Percentiles rank a stretch among this genome's conserved stretches.
Evolutionary conservation across 2,888 invertebrate species (phyloP).

Genomic region (Odontocolon sp.): DNA sequence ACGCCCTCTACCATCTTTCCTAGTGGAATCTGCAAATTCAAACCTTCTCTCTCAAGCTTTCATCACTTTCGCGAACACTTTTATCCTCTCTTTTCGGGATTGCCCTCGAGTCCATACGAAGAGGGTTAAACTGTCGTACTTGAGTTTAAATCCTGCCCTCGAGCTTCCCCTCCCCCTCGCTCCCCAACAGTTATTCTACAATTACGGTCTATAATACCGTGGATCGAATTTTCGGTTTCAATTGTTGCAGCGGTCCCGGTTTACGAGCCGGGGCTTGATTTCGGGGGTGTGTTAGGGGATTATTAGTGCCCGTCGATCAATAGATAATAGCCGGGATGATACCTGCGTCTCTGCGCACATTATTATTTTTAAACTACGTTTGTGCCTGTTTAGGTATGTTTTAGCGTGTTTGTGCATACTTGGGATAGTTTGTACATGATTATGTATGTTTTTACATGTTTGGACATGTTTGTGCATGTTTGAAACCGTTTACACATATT

Average conservation of each 20-base stretch:
- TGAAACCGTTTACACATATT: too few species aligned
- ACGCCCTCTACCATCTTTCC: constrained; percentile 19
- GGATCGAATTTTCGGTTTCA: constrained; percentile 48
- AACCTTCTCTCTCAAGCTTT: constrained; percentile 2
- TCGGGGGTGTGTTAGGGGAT: constrained; percentile 33
- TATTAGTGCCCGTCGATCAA: constrained; percentile 21
- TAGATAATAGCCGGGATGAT: constrained; percentile 2
- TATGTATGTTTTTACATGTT: too few species aligned
- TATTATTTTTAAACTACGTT: too few species aligned
- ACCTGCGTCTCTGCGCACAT: background rate
- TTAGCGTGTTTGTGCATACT: too few species aligned
- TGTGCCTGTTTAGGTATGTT: too few species aligned
- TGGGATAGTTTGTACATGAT: too few species aligned
- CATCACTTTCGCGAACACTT: constrained; percentile 26
- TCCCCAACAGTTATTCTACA: constrained; percentile 46
- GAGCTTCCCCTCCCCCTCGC: constrained; percentile 32
- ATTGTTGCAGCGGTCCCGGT: constrained; percentile 41
- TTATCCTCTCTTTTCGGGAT: too few species aligned
- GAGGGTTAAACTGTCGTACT: constrained; percentile 57
- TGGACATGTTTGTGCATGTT: too few species aligned
- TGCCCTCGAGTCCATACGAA: constrained; percentile 50
- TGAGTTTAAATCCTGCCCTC: constrained; percentile 49
- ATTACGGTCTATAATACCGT: constrained; percentile 47
- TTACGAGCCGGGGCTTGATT: constrained; percentile 21
- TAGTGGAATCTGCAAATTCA: constrained; percentile 23